These are phyloP conservation scores for Pseudanteris insignis DNA, from an alignment of 2,888 invertebrate species.

Conservation along the genomic window DNA sequence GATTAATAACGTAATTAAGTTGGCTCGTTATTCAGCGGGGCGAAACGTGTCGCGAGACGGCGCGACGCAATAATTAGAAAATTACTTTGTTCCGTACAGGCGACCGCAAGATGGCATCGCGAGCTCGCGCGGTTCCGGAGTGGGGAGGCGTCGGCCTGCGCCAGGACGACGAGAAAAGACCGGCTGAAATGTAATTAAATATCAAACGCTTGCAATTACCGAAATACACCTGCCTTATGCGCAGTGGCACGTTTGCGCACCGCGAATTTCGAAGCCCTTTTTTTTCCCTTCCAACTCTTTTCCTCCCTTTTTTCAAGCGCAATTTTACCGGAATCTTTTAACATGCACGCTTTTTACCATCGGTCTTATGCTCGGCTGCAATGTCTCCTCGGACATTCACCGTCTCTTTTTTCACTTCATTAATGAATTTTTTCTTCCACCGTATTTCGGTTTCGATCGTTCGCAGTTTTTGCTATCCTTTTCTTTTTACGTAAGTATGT, in stretches of 20 bases:
- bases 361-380: not conserved
- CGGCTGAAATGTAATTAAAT: conserved; percentile 61
- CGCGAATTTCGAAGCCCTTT: conserved; percentile 12
- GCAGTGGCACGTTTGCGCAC: conserved; percentile 18
- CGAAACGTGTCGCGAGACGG: conserved; percentile 5
- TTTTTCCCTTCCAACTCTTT: not conserved
- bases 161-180: conserved; percentile 11
- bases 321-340: conserved; percentile 7
- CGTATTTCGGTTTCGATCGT: too few relatives aligned
- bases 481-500: too few relatives aligned
- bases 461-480: too few relatives aligned
- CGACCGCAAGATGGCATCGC: conserved; percentile 53
- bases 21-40: conserved; percentile 27
- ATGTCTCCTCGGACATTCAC: not conserved
- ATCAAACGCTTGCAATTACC: conserved; percentile 62
- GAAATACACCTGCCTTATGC: conserved; percentile 49
- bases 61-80: conserved; percentile 58
- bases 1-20: conserved; percentile 45
- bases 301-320: not conserved
- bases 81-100: conserved; percentile 58
- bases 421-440: too few relatives aligned
- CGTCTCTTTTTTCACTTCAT: not conserved
- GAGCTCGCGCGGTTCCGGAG: conserved; percentile 25
- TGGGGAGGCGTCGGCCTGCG: not conserved
- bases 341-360: not conserved